Conservation (phyloP, 1,140 invertebrate species). For the Thereuonema tuberculata region DNA sequence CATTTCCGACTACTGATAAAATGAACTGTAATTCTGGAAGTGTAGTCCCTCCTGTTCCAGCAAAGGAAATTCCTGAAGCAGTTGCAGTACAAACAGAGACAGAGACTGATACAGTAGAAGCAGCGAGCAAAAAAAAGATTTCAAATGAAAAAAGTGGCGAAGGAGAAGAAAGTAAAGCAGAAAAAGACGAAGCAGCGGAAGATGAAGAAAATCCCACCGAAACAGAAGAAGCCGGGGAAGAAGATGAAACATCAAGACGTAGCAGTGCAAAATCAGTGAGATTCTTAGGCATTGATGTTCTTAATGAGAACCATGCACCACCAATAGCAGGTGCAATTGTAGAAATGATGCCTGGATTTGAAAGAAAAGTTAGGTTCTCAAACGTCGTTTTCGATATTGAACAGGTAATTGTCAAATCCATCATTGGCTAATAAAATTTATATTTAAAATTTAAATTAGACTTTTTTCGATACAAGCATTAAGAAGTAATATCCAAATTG, state of each 20-base stretch:
- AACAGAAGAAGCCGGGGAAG: neutral
- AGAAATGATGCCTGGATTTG: neutral
- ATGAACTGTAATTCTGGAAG: no score
- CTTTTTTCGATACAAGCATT: no score
- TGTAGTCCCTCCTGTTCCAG: neutral
- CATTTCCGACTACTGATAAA: no score
- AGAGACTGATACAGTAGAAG: neutral
- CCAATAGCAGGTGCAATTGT: neutral
- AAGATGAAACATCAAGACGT: neutral
- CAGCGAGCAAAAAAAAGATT: neutral
- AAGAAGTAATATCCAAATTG: no score
- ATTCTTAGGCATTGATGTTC: conserved; percentile 1
- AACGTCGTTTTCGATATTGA: conserved; percentile 1
- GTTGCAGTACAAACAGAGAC: neutral
- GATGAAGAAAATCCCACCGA: neutral
- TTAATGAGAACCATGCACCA: neutral
- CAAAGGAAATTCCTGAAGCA: neutral
- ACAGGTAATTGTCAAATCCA: no score
- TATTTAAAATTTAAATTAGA: no score
- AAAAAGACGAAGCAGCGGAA: neutral
- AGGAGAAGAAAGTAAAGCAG: neutral
- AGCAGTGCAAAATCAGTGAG: neutral
- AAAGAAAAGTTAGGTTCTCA: neutral
- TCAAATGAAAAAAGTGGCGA: neutral
- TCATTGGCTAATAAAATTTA: no score